Conservation (phyloP, 2,888 invertebrate species). For the Leptinotarsa tumamoca region DNA sequence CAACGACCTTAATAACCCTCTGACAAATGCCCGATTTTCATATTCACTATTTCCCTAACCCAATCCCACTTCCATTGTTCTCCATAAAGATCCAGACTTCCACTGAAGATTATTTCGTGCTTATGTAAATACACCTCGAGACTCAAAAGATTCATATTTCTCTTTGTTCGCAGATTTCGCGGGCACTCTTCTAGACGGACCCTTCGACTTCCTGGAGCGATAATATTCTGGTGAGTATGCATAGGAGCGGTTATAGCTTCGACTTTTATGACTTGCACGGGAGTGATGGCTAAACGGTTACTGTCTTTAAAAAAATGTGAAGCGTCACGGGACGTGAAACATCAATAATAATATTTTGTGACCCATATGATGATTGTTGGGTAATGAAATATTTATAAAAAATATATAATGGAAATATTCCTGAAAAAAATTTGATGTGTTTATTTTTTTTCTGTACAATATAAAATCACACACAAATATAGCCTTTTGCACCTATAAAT, state of each 20-base stretch:
- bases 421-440: too few relatives aligned
- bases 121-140: slow-evolving; percentile 45
- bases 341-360: too few relatives aligned
- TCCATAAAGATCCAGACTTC: slow-evolving; percentile 42
- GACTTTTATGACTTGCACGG: background rate
- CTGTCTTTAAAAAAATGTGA: background rate
- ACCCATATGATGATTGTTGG: too few relatives aligned
- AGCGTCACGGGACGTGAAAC: too few relatives aligned
- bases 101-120: slow-evolving; percentile 43
- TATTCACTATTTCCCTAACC: slow-evolving; percentile 32
- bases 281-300: background rate
- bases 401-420: too few relatives aligned
- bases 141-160: slow-evolving; percentile 41
- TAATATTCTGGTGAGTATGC: slow-evolving; percentile 31
- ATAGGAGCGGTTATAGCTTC: slow-evolving; percentile 16
- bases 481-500: background rate
- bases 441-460: slow-evolving; percentile 16
- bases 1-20: slow-evolving; percentile 26
- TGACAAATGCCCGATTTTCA: slow-evolving; percentile 30
- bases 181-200: slow-evolving; percentile 33
- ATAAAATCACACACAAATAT: slow-evolving; percentile 18
- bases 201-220: slow-evolving; percentile 21
- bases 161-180: slow-evolving; percentile 40
- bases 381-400: too few relatives aligned
- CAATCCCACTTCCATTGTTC: slow-evolving; percentile 42